Base-by-base conservation (phyloP, 2,113 vertebrate genomes). In the Proteles cristata region DNA sequence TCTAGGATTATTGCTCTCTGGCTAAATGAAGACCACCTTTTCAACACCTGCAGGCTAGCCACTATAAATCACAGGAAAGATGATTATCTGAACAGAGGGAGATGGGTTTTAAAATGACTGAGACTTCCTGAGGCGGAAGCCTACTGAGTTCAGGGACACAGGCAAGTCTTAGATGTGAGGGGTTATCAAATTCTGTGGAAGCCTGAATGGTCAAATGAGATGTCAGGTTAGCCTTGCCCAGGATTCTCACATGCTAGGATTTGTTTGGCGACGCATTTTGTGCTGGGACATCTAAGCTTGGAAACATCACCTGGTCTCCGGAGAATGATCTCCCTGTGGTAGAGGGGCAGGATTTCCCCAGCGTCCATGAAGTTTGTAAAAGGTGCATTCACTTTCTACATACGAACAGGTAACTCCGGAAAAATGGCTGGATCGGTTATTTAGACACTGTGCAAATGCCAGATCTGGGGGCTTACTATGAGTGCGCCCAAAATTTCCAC, bases 1-100 rank as follows among this genome's bases (percentile, higher is more conserved):
- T 81, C 93, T 92, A 48, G 43, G 84, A 76, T 92, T 92, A 92
- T 81, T 96, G 83, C 83, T 97, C 25, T 88, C 80, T 87, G 83
- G 74, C 58, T 90, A 92, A 97, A 79, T 81, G 87, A 97, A 93
- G 84, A 97, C 48, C 31, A 65, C 26, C 53, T 97, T 97, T 89
- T 88, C 77, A 88, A 94, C 81, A 94, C 76, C 76, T 86, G 55
- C 66, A 86, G 76, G 45, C 45, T 76, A 86, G 84, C 53, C 7
- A 71, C 73, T 73, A 81, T 92, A 96, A 95, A 96, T 97, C 84
- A 93, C 55, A 86, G 43, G 58, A 23, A 88, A 95, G 83, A 94
- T 94, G 95, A 91, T 90, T 88, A 95, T 79, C 80, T 86, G 90
- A 93, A 85, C 68, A 88, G 83, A 92, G 61, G 53, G 76, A 97